Percentiles rank a stretch among this genome's conserved stretches.
These are phyloP conservation scores for Phortica magna DNA, from an alignment of 2,888 invertebrate species.

Conservation along the genomic window DNA sequence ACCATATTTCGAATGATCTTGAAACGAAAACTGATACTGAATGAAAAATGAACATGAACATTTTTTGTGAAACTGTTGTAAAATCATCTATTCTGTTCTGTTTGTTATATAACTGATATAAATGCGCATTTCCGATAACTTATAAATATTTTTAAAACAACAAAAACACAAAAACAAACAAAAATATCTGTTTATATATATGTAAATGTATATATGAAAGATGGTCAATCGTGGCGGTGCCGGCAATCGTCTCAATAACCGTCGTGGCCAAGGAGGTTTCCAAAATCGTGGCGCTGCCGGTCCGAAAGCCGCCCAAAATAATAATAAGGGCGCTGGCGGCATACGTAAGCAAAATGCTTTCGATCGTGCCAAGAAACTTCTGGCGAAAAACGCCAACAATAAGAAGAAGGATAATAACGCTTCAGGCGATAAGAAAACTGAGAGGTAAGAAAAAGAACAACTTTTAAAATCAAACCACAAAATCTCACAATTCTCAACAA, in stretches of 20 bases:
- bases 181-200: background rate
- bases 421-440: conserved; percentile 78
- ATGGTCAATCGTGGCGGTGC: conserved; percentile 77
- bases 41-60: background rate
- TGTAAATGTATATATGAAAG: conserved; percentile 57
- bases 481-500: background rate
- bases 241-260: conserved; percentile 72
- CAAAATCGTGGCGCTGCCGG: conserved; percentile 76
- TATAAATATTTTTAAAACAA: conserved; percentile 27
- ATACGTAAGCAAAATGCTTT: conserved; percentile 79
- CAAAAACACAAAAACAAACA: background rate
- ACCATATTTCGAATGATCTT: background rate
- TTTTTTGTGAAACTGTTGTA: background rate
- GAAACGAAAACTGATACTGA: background rate
- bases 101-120: background rate
- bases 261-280: conserved; percentile 78
- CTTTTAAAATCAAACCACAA: conserved; percentile 20
- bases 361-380: conserved; percentile 79
- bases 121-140: conserved; percentile 28
- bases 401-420: conserved; percentile 79
- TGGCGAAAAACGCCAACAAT: conserved; percentile 78
- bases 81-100: background rate
- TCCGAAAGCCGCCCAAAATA: conserved; percentile 74
- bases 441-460: conserved; percentile 78
- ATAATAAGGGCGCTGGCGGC: conserved; percentile 73